Evolutionary conservation across 1,140 invertebrate species (phyloP), one percentile per base, ranked within the genome.

Genomic region (Drosophila paulistorum): DNA sequence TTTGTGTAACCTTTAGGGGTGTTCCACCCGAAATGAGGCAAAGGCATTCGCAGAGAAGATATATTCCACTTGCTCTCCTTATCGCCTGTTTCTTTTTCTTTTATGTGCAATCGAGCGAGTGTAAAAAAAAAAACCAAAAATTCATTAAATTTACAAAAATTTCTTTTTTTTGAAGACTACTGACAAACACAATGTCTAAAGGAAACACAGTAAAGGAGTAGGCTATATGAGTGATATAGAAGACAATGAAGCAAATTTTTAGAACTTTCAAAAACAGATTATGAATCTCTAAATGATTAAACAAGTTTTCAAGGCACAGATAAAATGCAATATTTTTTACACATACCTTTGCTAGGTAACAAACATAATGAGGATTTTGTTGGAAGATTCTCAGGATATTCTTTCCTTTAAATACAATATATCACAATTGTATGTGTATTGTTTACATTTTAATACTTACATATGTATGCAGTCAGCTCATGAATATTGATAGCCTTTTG

Each of bases 111-210:
- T 72, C 76, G 77, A 59, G 79, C 76, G 70, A 65, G 83, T 65
- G 70, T 77, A 70, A 79, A 87, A 77, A 67, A 55, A 69, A 74
- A 77, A 67, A 23, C 20, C 65, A 69, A 77, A 89, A 79, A 71
- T 75, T 83, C 79, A 78, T 89, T 83, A 89, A 83, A 89, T 81
- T 87, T 61, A 30, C 5, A 59, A 20, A 48, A 89, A 80, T 73
- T 73, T 66, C 70, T 80, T 87, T 79, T 73, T 67, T 55, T n/a
- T 20, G 20, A 26, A 57, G 54, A 10, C 7, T 30, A 57, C 7
- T 5, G 11, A 7, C 5, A 33, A 33, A 7, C 6, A 9, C 9
- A n/a, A 30, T 9, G 3, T 51, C 20, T 9, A 51, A 1, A 20
- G 3, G 9, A 51, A n/a, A 0, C 37, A 3, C 1, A 39, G 10